Percentiles rank a stretch among this genome's conserved stretches.
Evolutionary conservation across 2,113 vertebrate genomes (phyloP).

Genomic region (Connochaetes taurinus): DNA sequence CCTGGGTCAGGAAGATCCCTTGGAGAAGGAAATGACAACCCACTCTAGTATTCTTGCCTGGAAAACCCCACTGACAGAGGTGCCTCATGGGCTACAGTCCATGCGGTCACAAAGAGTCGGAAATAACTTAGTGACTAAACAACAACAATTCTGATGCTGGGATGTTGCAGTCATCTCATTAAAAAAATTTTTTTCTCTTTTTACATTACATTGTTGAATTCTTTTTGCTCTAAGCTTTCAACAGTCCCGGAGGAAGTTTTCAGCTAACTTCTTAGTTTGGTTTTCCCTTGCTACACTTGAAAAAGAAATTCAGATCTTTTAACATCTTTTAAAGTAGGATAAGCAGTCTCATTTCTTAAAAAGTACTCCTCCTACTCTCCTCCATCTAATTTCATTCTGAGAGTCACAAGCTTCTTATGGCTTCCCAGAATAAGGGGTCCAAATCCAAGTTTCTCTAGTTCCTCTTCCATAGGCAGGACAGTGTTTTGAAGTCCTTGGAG

Average conservation of each 20-base stretch:
- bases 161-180: not conserved
- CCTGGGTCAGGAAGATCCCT: not conserved
- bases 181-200: not conserved
- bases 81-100: not conserved
- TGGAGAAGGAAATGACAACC: not conserved
- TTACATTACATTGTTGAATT: not conserved
- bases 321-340: not conserved
- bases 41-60: not conserved
- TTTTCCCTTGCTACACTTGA: not conserved
- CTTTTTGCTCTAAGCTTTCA: not conserved
- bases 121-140: not conserved
- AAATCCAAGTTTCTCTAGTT: not conserved
- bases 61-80: not conserved
- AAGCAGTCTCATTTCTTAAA: not conserved
- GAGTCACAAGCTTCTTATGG: not conserved
- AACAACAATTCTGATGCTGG: not conserved
- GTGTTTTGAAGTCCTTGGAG: not conserved
- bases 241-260: not conserved
- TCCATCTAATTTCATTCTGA: not conserved
- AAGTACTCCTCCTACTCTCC: not conserved
- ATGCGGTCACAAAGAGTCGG: not conserved
- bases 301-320: not conserved
- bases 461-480: not conserved
- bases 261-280: not conserved
- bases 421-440: not conserved